These are phyloP conservation scores for Cylloceria caligata DNA, from an alignment of 2,888 invertebrate species.

Conservation along the genomic window DNA sequence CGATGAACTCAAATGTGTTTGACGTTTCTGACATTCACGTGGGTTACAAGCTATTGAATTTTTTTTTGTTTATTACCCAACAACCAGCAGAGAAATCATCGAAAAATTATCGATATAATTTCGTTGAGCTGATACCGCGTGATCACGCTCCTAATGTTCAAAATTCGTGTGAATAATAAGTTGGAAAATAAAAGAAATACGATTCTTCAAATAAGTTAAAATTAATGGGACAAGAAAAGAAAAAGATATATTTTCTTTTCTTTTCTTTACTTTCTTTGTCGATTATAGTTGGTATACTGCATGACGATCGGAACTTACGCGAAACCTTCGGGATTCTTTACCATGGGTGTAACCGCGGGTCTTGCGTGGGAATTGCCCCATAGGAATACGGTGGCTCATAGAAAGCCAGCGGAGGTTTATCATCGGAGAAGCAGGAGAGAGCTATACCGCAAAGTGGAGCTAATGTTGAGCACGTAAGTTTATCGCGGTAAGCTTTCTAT, in stretches of 20 bases:
- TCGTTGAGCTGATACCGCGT: too few species aligned
- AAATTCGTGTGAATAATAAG: too few species aligned
- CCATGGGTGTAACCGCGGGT: conserved; percentile 91
- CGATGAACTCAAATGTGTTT: too few species aligned
- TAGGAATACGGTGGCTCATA: conserved; percentile 83
- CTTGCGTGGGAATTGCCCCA: conserved; percentile 92
- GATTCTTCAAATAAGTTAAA: neutral
- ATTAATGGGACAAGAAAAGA: neutral
- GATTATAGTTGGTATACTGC: conserved; percentile 87
- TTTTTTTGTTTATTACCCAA: too few species aligned
- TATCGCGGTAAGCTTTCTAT: conserved; percentile 3
- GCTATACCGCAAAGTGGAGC: conserved; percentile 88
- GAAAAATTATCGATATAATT: too few species aligned
- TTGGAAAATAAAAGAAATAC: too few species aligned
- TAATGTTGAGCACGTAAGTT: conserved; percentile 88
- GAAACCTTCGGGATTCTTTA: conserved; percentile 87
- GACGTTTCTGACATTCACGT: too few species aligned
- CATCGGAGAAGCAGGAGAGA: conserved; percentile 88
- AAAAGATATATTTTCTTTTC: neutral
- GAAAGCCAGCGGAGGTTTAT: conserved; percentile 84
- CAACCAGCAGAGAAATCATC: too few species aligned
- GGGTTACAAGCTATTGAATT: too few species aligned
- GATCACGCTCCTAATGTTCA: too few species aligned
- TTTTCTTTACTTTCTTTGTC: conserved; percentile 20
- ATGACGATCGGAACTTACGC: conserved; percentile 86